Conservation (phyloP, 2,113 vertebrate genomes). For the Larimichthys polyactis region DNA sequence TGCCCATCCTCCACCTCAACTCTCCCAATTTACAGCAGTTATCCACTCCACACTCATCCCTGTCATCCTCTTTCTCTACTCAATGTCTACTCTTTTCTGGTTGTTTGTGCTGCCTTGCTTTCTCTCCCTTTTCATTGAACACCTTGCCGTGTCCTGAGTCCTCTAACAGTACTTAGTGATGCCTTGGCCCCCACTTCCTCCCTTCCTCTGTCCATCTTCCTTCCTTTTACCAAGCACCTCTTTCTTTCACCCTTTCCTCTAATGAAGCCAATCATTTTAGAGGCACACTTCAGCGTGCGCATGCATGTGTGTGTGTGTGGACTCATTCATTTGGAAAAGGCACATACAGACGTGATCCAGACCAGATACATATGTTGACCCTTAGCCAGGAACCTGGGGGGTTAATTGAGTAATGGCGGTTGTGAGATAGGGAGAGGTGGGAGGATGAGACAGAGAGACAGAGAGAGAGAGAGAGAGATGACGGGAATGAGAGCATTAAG, state of each 20-base stretch:
- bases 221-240: slow-evolving; percentile 31
- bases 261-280: slow-evolving; percentile 76
- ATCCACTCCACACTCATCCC: slow-evolving; percentile 9
- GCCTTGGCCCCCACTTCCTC: slow-evolving; percentile 21
- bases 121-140: slow-evolving; percentile 1
- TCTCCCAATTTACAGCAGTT: slow-evolving; percentile 18
- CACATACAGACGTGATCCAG: slow-evolving; percentile 64
- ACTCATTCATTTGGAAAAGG: slow-evolving; percentile 60
- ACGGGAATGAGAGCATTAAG: slow-evolving; percentile 45
- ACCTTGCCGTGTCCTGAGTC: slow-evolving; percentile 29
- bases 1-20: background rate
- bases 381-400: slow-evolving; percentile 53
- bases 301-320: slow-evolving; percentile 13
- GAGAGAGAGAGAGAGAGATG: background rate
- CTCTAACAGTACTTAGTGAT: slow-evolving; percentile 27
- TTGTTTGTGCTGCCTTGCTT: slow-evolving; percentile 20
- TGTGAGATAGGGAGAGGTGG: slow-evolving; percentile 28
- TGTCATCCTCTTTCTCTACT: slow-evolving; percentile 24
- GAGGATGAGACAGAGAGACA: slow-evolving; percentile 25
- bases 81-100: background rate
- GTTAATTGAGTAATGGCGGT: slow-evolving; percentile 77
- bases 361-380: slow-evolving; percentile 77
- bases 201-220: slow-evolving; percentile 16
- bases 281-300: slow-evolving; percentile 65
- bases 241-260: slow-evolving; percentile 58